These are phyloP conservation scores for Aurelia coerulea DNA, from an alignment of 30 jellyfish, hydroid and myxozoan species.

Conservation along the genomic window DNA sequence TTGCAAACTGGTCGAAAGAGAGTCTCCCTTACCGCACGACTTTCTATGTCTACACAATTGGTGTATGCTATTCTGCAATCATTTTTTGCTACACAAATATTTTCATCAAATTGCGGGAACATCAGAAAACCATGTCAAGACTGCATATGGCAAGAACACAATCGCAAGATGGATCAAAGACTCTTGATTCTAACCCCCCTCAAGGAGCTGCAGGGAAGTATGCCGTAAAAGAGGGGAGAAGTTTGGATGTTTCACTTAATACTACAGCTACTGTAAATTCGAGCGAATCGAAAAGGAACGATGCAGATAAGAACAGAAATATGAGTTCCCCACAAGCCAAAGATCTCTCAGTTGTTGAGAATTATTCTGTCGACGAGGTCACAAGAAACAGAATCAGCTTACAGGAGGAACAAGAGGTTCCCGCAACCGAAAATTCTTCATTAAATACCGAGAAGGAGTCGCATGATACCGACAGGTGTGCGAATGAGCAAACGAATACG, in stretches of 20 bases:
- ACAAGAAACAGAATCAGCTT: not conserved
- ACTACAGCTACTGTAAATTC: not conserved
- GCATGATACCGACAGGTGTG: not conserved
- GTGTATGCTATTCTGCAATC: conserved; percentile 55
- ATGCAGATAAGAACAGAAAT: not conserved
- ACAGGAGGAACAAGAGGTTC: not conserved
- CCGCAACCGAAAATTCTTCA: too few species aligned
- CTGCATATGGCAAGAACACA: conserved; percentile 3
- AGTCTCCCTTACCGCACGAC: conserved; percentile 54
- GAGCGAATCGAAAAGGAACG: not conserved
- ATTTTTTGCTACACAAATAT: conserved; percentile 47
- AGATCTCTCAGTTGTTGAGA: not conserved
- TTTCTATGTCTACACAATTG: conserved; percentile 68
- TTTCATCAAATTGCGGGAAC: conserved; percentile 54
- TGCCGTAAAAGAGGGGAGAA: not conserved
- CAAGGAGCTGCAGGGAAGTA: not conserved
- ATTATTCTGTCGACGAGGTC: not conserved
- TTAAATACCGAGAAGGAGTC: not conserved
- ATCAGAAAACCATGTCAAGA: conserved; percentile 28
- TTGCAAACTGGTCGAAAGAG: conserved; percentile 68
- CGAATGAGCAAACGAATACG: too few species aligned
- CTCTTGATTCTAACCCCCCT: not conserved
- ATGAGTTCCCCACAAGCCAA: not conserved
- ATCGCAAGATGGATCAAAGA: not conserved
- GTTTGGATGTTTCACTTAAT: not conserved